Percentiles rank a stretch among this genome's conserved stretches.
Evolutionary conservation across 2,888 invertebrate species (phyloP).

Genomic region (Ophion ventricosus): DNA sequence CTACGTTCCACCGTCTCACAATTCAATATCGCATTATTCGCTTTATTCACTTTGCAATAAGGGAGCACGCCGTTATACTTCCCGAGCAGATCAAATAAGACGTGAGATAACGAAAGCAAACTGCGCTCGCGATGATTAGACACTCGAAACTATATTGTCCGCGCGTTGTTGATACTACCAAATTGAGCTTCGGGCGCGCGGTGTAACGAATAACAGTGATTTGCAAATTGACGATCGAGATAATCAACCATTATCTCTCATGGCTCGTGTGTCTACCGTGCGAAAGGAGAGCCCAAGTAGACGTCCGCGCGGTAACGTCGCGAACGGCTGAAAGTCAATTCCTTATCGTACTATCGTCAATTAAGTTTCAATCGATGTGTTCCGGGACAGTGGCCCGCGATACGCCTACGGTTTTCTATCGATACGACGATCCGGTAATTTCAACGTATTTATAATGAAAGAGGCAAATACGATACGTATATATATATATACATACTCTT

Average conservation of each 20-base stretch:
- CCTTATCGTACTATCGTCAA: constrained; percentile 50
- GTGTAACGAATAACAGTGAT: constrained; percentile 34
- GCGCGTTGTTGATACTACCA: neutral
- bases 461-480: neutral
- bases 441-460: constrained; percentile 30
- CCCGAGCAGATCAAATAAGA: neutral
- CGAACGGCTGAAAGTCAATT: constrained; percentile 40
- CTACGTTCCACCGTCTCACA: constrained; percentile 24
- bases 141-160: constrained; percentile 23
- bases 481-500: neutral
- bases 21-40: constrained; percentile 26
- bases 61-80: neutral
- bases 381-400: constrained; percentile 36
- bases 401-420: constrained; percentile 45
- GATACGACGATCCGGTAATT: constrained; percentile 23
- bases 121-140: constrained; percentile 20
- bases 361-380: constrained; percentile 54
- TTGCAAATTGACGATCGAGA: constrained; percentile 50
- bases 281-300: neutral
- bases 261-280: neutral
- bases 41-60: constrained; percentile 14
- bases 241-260: constrained; percentile 49
- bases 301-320: constrained; percentile 12
- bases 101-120: constrained; percentile 17
- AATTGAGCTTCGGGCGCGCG: neutral